These are phyloP conservation scores for Saturnia pavonia DNA, from an alignment of 2,888 invertebrate species.

Conservation along the genomic window DNA sequence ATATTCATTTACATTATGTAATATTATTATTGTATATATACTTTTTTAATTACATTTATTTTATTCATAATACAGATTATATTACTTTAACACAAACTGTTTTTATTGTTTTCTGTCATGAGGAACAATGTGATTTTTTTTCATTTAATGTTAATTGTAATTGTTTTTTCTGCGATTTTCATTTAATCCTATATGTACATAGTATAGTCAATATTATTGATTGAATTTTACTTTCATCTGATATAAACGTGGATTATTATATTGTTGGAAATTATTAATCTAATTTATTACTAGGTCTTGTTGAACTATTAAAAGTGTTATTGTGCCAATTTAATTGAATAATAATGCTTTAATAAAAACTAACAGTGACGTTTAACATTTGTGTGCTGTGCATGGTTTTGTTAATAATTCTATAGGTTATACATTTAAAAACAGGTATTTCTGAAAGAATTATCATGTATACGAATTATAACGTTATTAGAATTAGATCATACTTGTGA, in stretches of 20 bases:
- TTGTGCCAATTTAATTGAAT: not conserved
- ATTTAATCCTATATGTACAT: not conserved
- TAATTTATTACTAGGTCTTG: not conserved
- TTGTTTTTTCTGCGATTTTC: not conserved
- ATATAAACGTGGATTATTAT: not conserved
- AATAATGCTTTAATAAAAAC: not conserved
- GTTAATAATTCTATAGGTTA: not conserved
- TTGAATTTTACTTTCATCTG: not conserved
- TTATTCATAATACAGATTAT: not conserved
- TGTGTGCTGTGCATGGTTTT: slow-evolving; percentile 18
- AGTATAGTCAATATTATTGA: not conserved
- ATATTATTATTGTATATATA: not conserved
- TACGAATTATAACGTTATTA: slow-evolving; percentile 1
- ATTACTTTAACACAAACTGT: not conserved
- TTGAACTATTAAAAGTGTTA: not conserved
- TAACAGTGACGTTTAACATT: not conserved
- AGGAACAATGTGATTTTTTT: not conserved
- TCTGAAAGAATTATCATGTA: not conserved
- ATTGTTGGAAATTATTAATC: not conserved
- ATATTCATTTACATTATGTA: not conserved
- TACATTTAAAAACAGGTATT: not conserved
- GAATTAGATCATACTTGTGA: not conserved
- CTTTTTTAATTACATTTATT: not conserved
- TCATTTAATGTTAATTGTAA: not conserved
- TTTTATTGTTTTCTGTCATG: not conserved